Evolutionary conservation across 2,888 invertebrate species (phyloP).

Genomic region (Nemapogon koenigi): DNA sequence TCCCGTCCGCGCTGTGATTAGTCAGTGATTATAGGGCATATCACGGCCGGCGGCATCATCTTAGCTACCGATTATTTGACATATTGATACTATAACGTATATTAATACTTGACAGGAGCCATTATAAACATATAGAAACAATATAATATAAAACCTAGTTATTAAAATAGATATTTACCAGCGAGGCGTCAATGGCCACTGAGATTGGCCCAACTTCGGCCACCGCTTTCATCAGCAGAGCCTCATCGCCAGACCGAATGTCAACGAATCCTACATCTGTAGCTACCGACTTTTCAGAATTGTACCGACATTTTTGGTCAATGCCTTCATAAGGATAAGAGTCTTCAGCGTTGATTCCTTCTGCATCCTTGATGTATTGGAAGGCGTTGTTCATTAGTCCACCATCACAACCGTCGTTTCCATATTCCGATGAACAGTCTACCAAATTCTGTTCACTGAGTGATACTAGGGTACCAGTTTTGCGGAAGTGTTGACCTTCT

Average conservation of each 20-base stretch:
- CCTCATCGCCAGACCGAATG: constrained; percentile 75
- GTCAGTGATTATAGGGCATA: too few relatives aligned
- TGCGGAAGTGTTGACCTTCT: constrained; percentile 88
- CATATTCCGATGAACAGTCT: constrained; percentile 84
- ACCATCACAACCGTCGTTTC: constrained; percentile 91
- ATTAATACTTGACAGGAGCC: too few relatives aligned
- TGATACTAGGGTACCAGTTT: constrained; percentile 76
- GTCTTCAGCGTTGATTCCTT: constrained; percentile 88
- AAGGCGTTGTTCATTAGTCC: constrained; percentile 86
- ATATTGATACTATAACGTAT: too few relatives aligned
- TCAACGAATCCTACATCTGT: constrained; percentile 83
- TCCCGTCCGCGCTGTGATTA: too few relatives aligned
- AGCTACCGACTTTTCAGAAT: constrained; percentile 72
- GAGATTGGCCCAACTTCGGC: constrained; percentile 86
- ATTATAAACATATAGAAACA: too few relatives aligned
- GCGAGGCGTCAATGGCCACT: constrained; percentile 89
- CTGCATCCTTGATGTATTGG: constrained; percentile 81
- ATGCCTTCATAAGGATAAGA: constrained; percentile 86
- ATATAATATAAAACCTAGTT: too few relatives aligned
- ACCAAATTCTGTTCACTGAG: constrained; percentile 92
- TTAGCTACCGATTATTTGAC: too few relatives aligned
- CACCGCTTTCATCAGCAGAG: constrained; percentile 71
- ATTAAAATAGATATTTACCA: too few relatives aligned
- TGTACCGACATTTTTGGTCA: constrained; percentile 74
- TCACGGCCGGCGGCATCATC: too few relatives aligned